phyloP scores from a whole-genome alignment of 2,113 vertebrate species.

The Sus scrofa region T2T-Sscrofa CM000824.6:177924001-177924500 shows the following conservation, averaged over 20 bases:
- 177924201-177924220: neutral
- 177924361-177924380: constrained; percentile 63
- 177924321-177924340: neutral
- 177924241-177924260: neutral
- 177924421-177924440: constrained; percentile 60
- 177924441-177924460: constrained; percentile 73
- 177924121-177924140: neutral
- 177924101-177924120: neutral
- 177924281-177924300: constrained; percentile 53
- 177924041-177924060: constrained; percentile 16
- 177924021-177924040: neutral
- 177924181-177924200: neutral
- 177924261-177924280: neutral
- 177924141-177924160: neutral
- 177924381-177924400: constrained; percentile 65
- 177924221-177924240: neutral
- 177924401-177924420: constrained; percentile 73
- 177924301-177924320: neutral
- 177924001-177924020: constrained; percentile 50
- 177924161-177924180: neutral
- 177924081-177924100: neutral
- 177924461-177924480: constrained; percentile 77
- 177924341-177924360: constrained; percentile 76
- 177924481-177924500: constrained; percentile 68
- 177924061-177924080: neutral